phyloP scores from a whole-genome alignment of 2,888 invertebrate species.

The Corbicula japonica region DNA sequence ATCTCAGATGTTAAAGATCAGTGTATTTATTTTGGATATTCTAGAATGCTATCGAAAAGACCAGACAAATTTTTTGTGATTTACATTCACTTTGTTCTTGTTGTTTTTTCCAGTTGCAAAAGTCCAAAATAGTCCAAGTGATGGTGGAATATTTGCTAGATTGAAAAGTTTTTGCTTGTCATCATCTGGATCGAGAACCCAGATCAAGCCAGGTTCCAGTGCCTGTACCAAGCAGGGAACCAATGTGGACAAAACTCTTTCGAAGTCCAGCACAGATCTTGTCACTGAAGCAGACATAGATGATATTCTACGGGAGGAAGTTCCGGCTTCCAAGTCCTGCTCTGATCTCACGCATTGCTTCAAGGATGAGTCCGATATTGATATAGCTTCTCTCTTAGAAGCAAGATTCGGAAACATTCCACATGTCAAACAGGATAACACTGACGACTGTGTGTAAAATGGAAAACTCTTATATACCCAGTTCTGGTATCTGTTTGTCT shows the following conservation, averaged over 20 bases:
- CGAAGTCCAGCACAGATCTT: conserved; percentile 45
- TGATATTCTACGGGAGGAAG: conserved; percentile 22
- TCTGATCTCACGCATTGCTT: conserved; percentile 47
- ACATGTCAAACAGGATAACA: too few species aligned
- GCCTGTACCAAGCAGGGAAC: too few species aligned
- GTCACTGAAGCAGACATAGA: conserved; percentile 22
- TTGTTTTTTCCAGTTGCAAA: too few species aligned
- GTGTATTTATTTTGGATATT: too few species aligned
- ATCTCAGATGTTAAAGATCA: too few species aligned
- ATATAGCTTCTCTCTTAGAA: conserved; percentile 47
- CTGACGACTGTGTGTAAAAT: too few species aligned
- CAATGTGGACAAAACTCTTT: conserved; percentile 24
- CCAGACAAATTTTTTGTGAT: too few species aligned
- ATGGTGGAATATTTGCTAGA: conserved; percentile 58
- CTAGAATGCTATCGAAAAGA: too few species aligned
- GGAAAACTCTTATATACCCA: too few species aligned
- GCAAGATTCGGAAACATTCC: conserved; percentile 41
- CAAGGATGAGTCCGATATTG: conserved; percentile 59
- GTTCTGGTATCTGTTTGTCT: too few species aligned
- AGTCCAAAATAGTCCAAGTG: conserved; percentile 70
- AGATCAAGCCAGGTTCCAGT: too few species aligned
- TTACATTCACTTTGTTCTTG: too few species aligned
- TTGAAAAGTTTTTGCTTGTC: conserved; percentile 52
- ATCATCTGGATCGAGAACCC: neutral
- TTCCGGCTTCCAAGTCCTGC: conserved; percentile 51